A percentile compares a stretch with the other conserved stretches of the same genome.
phyloP scores from a whole-genome alignment of 2,113 vertebrate genomes.

The Pipra filicauda region DNA sequence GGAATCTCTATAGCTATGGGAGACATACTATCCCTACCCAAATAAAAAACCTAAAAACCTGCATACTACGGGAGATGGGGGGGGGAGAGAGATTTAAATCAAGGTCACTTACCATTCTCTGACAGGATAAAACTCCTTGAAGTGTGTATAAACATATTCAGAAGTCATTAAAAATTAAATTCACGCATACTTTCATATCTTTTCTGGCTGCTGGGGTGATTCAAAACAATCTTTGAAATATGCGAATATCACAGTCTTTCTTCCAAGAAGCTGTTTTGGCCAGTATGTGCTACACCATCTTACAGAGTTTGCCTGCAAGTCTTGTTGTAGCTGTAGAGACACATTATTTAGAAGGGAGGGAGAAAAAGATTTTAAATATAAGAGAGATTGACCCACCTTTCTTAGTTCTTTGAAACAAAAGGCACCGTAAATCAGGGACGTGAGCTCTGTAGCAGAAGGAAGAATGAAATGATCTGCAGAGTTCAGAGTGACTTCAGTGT shows the following conservation, averaged over 20 bases:
- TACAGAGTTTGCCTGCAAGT: neutral
- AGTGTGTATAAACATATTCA: neutral
- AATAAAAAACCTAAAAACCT: neutral
- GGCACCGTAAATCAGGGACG: conserved; percentile 1
- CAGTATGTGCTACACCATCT: neutral
- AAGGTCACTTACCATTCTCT: neutral
- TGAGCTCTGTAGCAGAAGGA: conserved; percentile 21
- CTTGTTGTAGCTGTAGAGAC: neutral
- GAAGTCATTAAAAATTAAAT: neutral
- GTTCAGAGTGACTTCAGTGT: conserved; percentile 27
- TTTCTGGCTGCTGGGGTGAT: neutral
- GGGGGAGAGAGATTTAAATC: neutral
- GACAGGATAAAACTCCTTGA: neutral
- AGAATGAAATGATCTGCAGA: conserved; percentile 32
- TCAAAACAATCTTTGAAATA: conserved; percentile 1
- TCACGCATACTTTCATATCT: neutral
- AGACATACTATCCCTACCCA: neutral
- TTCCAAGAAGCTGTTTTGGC: neutral
- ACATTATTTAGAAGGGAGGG: neutral
- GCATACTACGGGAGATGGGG: neutral
- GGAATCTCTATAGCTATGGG: neutral
- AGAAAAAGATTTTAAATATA: neutral
- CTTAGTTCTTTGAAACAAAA: conserved; percentile 10
- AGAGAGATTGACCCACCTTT: conserved; percentile 55
- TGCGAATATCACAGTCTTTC: neutral